A percentile compares a stretch with the other conserved stretches of the same genome.
These are phyloP conservation scores for Actinopyga echinites DNA, from an alignment of 53 echinoderm and acorn worm species.

Conservation along the genomic window DNA sequence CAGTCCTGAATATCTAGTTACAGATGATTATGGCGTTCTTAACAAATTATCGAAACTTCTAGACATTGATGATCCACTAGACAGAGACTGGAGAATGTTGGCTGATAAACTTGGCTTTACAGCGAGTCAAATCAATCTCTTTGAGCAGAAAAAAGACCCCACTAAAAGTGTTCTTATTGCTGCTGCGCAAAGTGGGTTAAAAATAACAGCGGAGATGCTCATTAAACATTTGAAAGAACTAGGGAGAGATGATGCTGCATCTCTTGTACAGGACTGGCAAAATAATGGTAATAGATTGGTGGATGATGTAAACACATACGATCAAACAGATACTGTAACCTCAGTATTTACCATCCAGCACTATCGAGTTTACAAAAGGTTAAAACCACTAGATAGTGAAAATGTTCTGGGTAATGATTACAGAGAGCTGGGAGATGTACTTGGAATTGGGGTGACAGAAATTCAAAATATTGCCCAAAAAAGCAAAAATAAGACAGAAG, in stretches of 20 bases:
- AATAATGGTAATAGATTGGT: no score
- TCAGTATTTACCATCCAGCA: not conserved
- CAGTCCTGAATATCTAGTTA: no score
- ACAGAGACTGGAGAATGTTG: not conserved
- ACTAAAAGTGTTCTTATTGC: not conserved
- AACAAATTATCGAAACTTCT: not conserved
- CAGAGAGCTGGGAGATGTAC: not conserved
- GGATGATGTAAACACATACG: not conserved
- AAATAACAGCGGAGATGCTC: not conserved
- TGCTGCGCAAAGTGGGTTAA: not conserved
- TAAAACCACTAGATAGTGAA: not conserved
- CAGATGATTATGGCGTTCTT: no score
- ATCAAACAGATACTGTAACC: no score
- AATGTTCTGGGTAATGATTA: conserved; percentile 10
- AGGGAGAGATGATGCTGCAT: not conserved
- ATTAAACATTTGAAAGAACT: not conserved
- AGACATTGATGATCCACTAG: not conserved
- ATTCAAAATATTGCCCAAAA: not conserved
- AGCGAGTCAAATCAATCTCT: not conserved
- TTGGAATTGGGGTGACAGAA: not conserved
- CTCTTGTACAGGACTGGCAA: not conserved
- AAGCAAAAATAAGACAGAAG: not conserved
- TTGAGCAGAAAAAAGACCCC: not conserved
- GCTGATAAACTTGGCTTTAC: not conserved
- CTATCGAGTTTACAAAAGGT: not conserved